Evolutionary conservation across 2,113 vertebrate genomes (phyloP).

Genomic region (Tringa solitaria): DNA sequence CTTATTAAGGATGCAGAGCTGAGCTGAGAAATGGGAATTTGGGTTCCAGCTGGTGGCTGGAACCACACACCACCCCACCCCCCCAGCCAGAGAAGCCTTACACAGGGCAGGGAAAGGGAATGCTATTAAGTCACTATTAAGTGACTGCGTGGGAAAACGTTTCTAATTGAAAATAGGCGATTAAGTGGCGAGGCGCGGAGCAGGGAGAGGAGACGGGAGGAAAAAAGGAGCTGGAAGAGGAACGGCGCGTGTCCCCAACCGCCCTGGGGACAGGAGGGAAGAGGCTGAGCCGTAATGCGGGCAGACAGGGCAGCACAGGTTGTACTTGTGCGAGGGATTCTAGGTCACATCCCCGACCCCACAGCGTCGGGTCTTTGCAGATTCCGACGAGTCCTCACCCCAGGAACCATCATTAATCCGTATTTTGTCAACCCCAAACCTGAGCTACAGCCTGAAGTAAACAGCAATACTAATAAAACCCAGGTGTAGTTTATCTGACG

Average conservation of each 20-base stretch:
- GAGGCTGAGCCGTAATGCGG: not conserved
- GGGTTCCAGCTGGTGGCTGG: not conserved
- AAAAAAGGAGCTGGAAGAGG: not conserved
- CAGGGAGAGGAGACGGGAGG: not conserved
- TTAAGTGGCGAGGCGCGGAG: rapidly evolving
- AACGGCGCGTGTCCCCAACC: rapidly evolving
- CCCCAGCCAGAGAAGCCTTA: not conserved
- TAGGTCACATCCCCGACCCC: not conserved
- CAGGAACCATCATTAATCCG: rapidly evolving
- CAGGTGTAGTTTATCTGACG: not conserved
- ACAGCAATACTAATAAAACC: rapidly evolving
- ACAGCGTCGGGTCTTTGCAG: not conserved
- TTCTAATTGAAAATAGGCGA: not conserved
- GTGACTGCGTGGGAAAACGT: rapidly evolving
- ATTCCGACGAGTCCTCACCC: not conserved
- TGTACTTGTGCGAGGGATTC: not conserved
- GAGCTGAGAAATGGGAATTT: rapidly evolving
- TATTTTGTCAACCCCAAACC: not conserved
- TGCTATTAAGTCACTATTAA: not conserved
- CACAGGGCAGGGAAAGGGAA: not conserved
- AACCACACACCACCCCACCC: too few species aligned
- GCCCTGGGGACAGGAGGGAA: not conserved
- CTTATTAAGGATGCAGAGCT: not conserved
- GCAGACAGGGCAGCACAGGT: not conserved
- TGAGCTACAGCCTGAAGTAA: not conserved